A percentile compares a stretch with the other conserved stretches of the same genome.
Evolutionary conservation across 2,797 vertebrate species (phyloP).

Genomic region (Lemur catta): DNA sequence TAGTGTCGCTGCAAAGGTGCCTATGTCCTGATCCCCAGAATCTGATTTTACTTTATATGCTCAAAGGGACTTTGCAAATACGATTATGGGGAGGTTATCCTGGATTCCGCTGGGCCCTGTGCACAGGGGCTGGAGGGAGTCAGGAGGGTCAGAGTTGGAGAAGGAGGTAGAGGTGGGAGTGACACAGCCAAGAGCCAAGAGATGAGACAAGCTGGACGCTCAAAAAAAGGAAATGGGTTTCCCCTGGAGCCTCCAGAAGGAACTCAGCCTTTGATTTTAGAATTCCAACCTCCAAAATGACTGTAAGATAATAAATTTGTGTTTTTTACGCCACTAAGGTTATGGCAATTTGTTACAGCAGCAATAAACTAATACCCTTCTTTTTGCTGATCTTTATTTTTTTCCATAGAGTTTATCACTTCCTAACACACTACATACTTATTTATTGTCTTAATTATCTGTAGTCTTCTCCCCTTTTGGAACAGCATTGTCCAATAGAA

Average conservation of each 20-base stretch:
- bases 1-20: not conserved
- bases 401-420: not conserved
- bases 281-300: not conserved
- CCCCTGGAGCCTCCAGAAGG: not conserved
- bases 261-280: not conserved
- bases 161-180: not conserved
- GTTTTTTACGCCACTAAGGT: not conserved
- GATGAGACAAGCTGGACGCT: not conserved
- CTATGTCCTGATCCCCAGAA: not conserved
- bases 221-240: not conserved
- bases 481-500: too few relatives aligned
- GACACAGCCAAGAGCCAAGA: not conserved
- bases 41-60: not conserved
- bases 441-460: not conserved
- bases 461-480: too few relatives aligned
- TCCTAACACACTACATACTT: not conserved
- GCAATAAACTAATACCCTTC: not conserved
- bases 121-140: not conserved
- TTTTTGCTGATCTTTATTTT: not conserved
- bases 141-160: not conserved
- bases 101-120: not conserved
- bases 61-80: not conserved
- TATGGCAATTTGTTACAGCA: not conserved
- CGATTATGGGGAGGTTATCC: not conserved
- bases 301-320: constrained; percentile 9